Base-by-base conservation (phyloP, 2,797 vertebrate species). In the Helostoma temminkii region DNA sequence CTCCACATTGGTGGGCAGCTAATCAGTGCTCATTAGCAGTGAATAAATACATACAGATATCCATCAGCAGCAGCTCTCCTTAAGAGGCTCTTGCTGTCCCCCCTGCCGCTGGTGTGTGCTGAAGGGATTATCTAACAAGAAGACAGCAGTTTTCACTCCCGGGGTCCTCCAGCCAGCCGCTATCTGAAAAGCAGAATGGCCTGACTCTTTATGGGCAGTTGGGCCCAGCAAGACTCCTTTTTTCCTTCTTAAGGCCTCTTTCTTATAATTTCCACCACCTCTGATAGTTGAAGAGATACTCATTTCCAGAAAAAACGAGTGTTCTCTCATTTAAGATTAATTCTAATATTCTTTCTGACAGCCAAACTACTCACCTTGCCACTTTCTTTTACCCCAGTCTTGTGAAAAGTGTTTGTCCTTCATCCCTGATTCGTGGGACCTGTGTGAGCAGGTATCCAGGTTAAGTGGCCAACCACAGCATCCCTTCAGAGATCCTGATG, bases 151-250 rank as follows among this genome's bases (percentile, higher is more conserved):
- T 77, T 72, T 79, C 76, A 66, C 79, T 81, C 78, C 64, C 3
- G 55, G 71, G 67, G 46, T 83, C 79, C 63, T 73, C 54, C 37
- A 68, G 65, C 74, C 71, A 36, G 32, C 73, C 32, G 28, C 70
- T 69, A 58, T 76, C 74, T 80, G 87, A 89, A 82, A 82, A 57
- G 43, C 66, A 88, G 86, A 88, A 91, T 86, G 83, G 85, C 91
- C 91, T 84, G 76, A 83, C 89, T 94, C 93, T 94, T 95, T 93
- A 93, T 91, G 94, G 93, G 91, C 94, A 95, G 93, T 96, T 95
- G 93, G 92, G 93, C 95, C 91, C 95, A 95, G 94, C 94, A 93
- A 94, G 95, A 92, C 82, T 81, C 92, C 91, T 92, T 74, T 92
- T 54, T 90, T 89, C n/a, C 91, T 83, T 90, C 91, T 85, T 68